phyloP scores from a whole-genome alignment of 2,888 invertebrate species.

The Stictocephala bisonia region DNA sequence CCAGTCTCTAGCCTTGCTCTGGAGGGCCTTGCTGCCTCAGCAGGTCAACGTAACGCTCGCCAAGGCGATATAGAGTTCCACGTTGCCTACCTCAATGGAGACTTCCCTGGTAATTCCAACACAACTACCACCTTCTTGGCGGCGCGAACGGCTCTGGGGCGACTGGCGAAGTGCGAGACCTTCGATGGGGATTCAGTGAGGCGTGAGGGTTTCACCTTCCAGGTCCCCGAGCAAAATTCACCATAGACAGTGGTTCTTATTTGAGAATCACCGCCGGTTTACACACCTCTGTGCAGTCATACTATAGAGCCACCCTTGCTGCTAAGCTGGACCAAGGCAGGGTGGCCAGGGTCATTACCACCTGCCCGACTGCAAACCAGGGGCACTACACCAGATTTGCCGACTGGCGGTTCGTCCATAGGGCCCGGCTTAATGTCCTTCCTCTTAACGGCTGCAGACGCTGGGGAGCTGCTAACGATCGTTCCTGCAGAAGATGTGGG shows the following conservation, averaged over 20 bases:
- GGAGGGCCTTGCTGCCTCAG: no score
- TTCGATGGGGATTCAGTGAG: constrained; percentile 53
- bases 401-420: constrained; percentile 59
- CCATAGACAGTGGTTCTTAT: neutral
- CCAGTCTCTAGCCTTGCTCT: no score
- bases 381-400: constrained; percentile 53
- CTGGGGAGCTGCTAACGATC: neutral
- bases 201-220: constrained; percentile 1
- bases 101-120: no score
- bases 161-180: no score
- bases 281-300: neutral
- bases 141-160: no score
- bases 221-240: constrained; percentile 14
- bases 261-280: neutral
- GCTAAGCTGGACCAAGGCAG: constrained; percentile 46
- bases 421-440: constrained; percentile 47
- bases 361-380: constrained; percentile 45
- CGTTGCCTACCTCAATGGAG: no score
- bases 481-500: neutral
- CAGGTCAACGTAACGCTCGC: no score
- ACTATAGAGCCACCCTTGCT: constrained; percentile 16
- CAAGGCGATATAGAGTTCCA: no score
- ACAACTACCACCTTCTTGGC: no score
- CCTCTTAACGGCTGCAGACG: constrained; percentile 41
- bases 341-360: constrained; percentile 46